phyloP scores from a whole-genome alignment of 2,113 vertebrate species.

The Nettapus auritus region DNA sequence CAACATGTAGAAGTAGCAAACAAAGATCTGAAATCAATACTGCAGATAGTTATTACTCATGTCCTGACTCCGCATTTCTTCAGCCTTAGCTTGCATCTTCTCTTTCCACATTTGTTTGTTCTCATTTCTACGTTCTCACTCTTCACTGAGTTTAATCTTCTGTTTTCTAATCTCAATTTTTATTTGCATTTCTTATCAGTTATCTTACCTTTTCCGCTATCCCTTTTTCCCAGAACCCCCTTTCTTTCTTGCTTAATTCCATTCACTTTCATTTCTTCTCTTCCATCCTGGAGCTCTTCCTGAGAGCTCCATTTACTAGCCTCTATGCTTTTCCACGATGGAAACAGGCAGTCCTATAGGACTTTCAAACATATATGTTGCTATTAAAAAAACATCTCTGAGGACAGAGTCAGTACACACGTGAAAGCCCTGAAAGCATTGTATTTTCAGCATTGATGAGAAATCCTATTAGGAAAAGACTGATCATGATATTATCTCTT shows the following conservation, averaged over 20 bases:
- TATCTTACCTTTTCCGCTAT: not conserved
- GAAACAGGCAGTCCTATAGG: not conserved
- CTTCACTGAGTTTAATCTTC: not conserved
- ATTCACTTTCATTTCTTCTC: not conserved
- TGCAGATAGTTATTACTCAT: not conserved
- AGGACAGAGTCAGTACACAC: not conserved
- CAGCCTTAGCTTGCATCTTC: not conserved
- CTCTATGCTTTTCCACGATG: not conserved
- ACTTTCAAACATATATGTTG: not conserved
- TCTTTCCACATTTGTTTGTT: not conserved
- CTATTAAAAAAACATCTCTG: not conserved
- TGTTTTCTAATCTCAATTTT: not conserved
- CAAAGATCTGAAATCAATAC: not conserved
- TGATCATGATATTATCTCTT: not conserved
- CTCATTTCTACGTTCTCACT: not conserved
- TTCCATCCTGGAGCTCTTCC: not conserved
- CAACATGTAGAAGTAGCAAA: not conserved
- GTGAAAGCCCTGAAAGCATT: not conserved
- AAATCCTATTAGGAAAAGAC: not conserved
- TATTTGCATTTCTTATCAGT: not conserved
- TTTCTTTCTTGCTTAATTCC: not conserved
- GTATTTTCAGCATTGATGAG: not conserved
- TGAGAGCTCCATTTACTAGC: not conserved
- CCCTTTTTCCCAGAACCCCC: not conserved
- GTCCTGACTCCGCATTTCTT: not conserved